Evolutionary conservation across 1,140 invertebrate species (phyloP).

Genomic region (Zaprionus vittiger): DNA sequence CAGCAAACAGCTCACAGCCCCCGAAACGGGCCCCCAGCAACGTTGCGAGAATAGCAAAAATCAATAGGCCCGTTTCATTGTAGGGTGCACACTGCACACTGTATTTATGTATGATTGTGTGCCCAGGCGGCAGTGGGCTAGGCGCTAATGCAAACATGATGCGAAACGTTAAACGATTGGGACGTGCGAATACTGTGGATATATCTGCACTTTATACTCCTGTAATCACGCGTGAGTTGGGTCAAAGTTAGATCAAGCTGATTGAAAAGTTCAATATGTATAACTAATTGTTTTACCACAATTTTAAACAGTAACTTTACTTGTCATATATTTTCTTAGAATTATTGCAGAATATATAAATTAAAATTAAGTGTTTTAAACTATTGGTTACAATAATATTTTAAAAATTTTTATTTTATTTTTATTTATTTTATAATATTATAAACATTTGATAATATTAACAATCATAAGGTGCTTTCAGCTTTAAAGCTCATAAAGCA

Average conservation of each 20-base stretch:
- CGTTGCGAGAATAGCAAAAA: constrained; percentile 32
- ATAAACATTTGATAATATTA: background rate
- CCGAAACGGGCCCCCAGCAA: constrained; percentile 41
- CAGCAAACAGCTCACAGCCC: constrained; percentile 37
- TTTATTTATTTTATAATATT: background rate
- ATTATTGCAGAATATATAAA: background rate
- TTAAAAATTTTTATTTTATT: background rate
- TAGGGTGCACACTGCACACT: constrained; percentile 36
- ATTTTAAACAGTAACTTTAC: background rate
- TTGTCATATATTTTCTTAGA: background rate
- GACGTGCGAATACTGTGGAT: constrained; percentile 24
- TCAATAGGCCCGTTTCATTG: constrained; percentile 25
- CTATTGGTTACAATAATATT: background rate
- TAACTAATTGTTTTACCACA: background rate
- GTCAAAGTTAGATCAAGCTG: constrained; percentile 1
- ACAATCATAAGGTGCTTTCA: background rate
- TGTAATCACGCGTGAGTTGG: background rate
- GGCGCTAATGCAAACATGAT: constrained; percentile 42
- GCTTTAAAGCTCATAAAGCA: background rate
- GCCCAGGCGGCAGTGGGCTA: constrained; percentile 44
- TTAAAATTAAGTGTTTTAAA: too few relatives aligned
- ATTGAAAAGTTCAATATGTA: background rate
- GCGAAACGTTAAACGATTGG: constrained; percentile 31
- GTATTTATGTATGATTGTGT: background rate
- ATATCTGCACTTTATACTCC: constrained; percentile 6